These are phyloP conservation scores for Apostichopus japonicus DNA, from an alignment of 35 echinoderm and acorn worm genomes.

Conservation along the genomic window DNA sequence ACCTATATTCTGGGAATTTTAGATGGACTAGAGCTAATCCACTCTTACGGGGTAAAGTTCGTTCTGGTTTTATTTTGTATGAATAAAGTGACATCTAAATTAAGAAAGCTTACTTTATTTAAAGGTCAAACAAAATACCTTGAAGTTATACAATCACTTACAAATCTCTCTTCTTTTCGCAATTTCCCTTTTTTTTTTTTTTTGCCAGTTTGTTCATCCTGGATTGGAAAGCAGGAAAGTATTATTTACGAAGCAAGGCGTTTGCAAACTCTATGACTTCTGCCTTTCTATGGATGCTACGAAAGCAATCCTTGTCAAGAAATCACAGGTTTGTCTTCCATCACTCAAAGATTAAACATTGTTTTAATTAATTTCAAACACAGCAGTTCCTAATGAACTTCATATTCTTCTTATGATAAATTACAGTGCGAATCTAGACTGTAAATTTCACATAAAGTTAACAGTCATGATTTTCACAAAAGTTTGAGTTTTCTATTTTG, in stretches of 20 bases:
- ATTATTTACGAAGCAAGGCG: background rate
- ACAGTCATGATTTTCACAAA: background rate
- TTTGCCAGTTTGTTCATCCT: constrained; percentile 18
- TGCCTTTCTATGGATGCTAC: background rate
- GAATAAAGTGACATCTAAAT: background rate
- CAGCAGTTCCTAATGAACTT: too few relatives aligned
- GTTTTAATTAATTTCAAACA: too few relatives aligned
- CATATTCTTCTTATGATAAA: too few relatives aligned
- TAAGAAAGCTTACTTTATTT: background rate
- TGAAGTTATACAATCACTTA: too few relatives aligned
- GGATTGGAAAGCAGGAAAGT: background rate
- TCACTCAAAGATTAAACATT: too few relatives aligned
- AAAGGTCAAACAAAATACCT: background rate
- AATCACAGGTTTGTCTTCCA: background rate
- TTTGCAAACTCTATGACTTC: constrained; percentile 31
- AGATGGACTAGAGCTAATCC: background rate
- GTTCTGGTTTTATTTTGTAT: background rate
- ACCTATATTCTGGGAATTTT: background rate
- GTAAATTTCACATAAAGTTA: too few relatives aligned
- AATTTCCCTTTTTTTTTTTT: background rate
- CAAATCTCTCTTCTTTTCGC: too few relatives aligned
- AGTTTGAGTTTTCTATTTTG: background rate
- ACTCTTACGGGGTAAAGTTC: background rate
- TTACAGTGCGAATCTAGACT: too few relatives aligned
- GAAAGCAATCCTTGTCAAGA: background rate